Base-by-base conservation (phyloP, 2,113 vertebrate genomes). In the Calyptommatus sinebrachiatus region DNA sequence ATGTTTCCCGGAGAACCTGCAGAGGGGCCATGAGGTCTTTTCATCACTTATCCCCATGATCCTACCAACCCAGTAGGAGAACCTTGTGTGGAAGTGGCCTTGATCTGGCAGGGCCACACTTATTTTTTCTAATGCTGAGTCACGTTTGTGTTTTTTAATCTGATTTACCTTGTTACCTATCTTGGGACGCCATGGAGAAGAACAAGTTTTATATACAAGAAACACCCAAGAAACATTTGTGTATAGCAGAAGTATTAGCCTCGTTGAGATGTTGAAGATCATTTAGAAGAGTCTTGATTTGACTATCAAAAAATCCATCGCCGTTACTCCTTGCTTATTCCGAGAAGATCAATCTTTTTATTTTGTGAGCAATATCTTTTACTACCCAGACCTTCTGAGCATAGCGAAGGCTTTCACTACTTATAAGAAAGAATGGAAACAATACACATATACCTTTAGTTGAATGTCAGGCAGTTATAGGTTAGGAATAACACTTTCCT, bases 401-500 rank as follows among this genome's bases (percentile, higher is more conserved):
- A 83, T 69, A 28, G 35, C 12, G 5, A 28, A 62, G 50, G 8
- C 6, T 28, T 45, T 31, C 22, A 28, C 73, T 14, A 14, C 45
- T n/a, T 7, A 21, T 18, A 71, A 71, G 22, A 73, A 8, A 6
- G 0, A 29, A 5, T 50, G 8, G 22, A 61, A 76, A 70, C 66
- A 84, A 29, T 83, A 77, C 57, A 84, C 83, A 45, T 65, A 81
- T 72, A 75, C 81, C 80, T 87, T 72, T 41, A 18, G 61, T 88
- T 91, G 85, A 71, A 65, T 0, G 81, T 91, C 85, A 88, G 72
- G 70, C 87, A 78, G 72, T 88, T 80, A 29, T 16, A 6, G 74
- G 83, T 89, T 87, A 84, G 80, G 80, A 68, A 81, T 84, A 88
- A 81, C n/a, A 16, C 77, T 88, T 88, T 82, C 82, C 81, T 89